Evolutionary conservation across 2,113 vertebrate genomes (phyloP).

Genomic region (Drymodes brunneopygia): DNA sequence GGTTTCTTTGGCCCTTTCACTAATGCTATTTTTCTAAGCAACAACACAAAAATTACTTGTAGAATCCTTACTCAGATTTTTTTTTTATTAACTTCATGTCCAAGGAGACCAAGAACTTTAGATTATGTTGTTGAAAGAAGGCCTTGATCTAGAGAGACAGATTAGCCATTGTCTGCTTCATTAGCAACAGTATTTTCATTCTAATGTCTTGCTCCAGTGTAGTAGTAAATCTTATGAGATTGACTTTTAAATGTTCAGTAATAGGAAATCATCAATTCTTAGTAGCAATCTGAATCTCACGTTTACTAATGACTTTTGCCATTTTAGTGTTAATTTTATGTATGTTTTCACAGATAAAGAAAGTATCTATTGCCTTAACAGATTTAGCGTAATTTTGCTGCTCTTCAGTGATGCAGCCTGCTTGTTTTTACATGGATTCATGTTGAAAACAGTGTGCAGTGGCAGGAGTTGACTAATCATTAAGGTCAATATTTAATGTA

Average conservation of each 20-base stretch:
- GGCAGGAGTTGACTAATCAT: conserved; percentile 28
- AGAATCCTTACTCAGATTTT: background rate
- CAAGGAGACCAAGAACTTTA: background rate
- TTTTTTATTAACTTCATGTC: background rate
- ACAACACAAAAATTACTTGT: background rate
- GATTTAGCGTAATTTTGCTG: conserved; percentile 1
- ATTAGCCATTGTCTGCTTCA: conserved; percentile 18
- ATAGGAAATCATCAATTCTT: background rate
- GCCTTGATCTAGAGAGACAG: background rate
- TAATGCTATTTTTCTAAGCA: background rate
- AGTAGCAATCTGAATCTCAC: background rate
- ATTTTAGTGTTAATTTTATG: background rate
- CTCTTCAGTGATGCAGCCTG: background rate
- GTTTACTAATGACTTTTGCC: background rate
- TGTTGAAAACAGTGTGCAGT: background rate
- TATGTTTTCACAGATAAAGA: background rate
- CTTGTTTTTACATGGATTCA: conserved; percentile 10
- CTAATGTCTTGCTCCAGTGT: background rate
- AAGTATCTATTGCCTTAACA: background rate
- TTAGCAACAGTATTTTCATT: background rate
- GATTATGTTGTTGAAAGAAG: background rate
- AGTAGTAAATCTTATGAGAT: background rate
- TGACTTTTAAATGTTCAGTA: conserved; percentile 16
- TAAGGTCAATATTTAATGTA: conserved; percentile 15
- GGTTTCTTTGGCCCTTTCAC: background rate